Evolutionary conservation across 1,140 invertebrate species (phyloP).

Genomic region (Zaprionus kolodkinae): DNA sequence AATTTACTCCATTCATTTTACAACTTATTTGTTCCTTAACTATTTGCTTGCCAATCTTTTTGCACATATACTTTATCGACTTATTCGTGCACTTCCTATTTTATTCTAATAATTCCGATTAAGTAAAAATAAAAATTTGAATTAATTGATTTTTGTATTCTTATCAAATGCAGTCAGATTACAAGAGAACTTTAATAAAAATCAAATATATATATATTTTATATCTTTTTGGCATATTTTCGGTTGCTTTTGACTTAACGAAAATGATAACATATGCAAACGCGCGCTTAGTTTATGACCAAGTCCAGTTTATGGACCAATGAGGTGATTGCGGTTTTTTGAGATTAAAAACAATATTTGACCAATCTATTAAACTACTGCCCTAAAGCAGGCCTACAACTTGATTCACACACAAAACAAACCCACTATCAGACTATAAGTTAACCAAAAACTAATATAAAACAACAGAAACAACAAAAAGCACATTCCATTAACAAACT

Average conservation of each 20-base stretch:
- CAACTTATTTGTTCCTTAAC: constrained; percentile 36
- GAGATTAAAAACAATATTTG: constrained; percentile 57
- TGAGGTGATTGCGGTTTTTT: constrained; percentile 81
- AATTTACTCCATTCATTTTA: constrained; percentile 16
- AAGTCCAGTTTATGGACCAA: constrained; percentile 84
- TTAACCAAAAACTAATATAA: constrained; percentile 8
- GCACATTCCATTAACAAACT: constrained; percentile 38
- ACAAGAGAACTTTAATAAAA: constrained; percentile 20
- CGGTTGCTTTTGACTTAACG: constrained; percentile 76
- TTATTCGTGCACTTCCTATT: constrained; percentile 61
- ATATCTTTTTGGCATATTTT: constrained; percentile 73
- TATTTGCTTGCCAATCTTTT: constrained; percentile 63
- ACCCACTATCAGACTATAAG: constrained; percentile 37
- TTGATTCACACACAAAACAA: constrained; percentile 34
- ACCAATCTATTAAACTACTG: constrained; percentile 35
- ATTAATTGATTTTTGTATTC: constrained; percentile 29
- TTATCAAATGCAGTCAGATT: constrained; percentile 14
- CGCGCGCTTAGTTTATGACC: constrained; percentile 83
- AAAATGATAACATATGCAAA: constrained; percentile 69
- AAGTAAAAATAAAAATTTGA: constrained; percentile 48
- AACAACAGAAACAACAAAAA: constrained; percentile 15
- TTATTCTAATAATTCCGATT: constrained; percentile 45
- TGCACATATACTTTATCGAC: constrained; percentile 66
- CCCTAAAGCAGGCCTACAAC: constrained; percentile 1
- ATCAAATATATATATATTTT: constrained; percentile 48